Evolutionary conservation across 1,140 invertebrate genomes (phyloP), one percentile per base, ranked within the genome.

Genomic region (Drosophila teissieri): DNA sequence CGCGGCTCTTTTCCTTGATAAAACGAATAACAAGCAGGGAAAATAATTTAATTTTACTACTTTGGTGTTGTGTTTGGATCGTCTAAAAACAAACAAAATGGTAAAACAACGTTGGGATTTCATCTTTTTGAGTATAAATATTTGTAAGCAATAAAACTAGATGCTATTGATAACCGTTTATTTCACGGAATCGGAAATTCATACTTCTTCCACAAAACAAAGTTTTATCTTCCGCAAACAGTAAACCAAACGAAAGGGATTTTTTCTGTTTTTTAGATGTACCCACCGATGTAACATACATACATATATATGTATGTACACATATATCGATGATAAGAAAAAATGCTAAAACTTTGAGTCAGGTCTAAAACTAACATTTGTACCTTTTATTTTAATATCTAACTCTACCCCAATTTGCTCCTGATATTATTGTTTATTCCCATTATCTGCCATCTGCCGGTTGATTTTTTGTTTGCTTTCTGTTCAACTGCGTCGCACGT

Each of bases 41-140:
- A 79, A 88, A 79, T 78, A 63, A 79, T 86, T 82, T 82, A 64
- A 62, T 72, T 78, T 57, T 55, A 69, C 68, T 65, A 46, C 60
- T 53, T 76, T 72, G 37, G 49, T 58, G n/a, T n/a, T n/a, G n/a
- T n/a, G n/a, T n/a, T n/a, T n/a, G n/a, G n/a, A n/a, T n/a, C n/a
- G n/a, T n/a, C n/a, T n/a, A n/a, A n/a, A n/a, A n/a, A n/a, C n/a
- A n/a, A n/a, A n/a, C n/a, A n/a, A n/a, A n/a, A n/a, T n/a, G n/a
- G n/a, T n/a, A n/a, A n/a, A n/a, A n/a, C n/a, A n/a, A n/a, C n/a
- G n/a, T n/a, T n/a, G n/a, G n/a, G n/a, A 45, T 64, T 73, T 4
- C 51, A 27, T 73, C 46, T 75, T n/a, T 39, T 15, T 49, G 39
- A 31, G 37, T 37, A 60, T 3, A 45, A 40, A 55, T 65, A 64